Conservation (phyloP, 2,888 invertebrate species). For the Troides aeacus region DNA sequence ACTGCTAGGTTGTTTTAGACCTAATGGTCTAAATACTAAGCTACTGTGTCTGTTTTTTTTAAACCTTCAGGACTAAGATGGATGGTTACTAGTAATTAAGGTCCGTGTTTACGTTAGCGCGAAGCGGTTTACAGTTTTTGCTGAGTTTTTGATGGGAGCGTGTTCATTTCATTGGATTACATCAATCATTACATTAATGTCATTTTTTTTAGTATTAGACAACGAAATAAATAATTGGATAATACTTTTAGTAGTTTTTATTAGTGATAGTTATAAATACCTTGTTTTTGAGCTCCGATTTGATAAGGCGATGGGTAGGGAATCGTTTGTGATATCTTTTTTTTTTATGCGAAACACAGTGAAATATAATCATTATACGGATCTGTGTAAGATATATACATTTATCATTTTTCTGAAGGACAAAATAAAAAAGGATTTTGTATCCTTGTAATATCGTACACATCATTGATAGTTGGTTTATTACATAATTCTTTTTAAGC, state of each 20-base stretch:
- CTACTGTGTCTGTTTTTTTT: neutral
- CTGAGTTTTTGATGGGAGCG: conserved; percentile 2
- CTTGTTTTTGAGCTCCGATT: neutral
- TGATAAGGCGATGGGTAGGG: too few relatives aligned
- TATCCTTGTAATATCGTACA: too few relatives aligned
- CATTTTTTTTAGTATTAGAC: neutral
- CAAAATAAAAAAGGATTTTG: too few relatives aligned
- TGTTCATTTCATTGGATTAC: neutral
- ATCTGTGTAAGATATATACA: too few relatives aligned
- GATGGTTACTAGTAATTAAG: conserved; percentile 16
- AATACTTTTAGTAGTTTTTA: neutral
- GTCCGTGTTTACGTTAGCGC: neutral
- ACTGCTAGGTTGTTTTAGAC: neutral
- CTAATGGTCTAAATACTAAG: neutral
- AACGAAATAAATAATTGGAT: neutral
- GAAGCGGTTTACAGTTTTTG: conserved; percentile 2
- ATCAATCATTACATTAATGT: neutral
- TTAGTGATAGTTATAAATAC: neutral
- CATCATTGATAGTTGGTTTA: too few relatives aligned
- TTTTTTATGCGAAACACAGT: too few relatives aligned
- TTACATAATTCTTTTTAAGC: too few relatives aligned
- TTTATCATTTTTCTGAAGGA: too few relatives aligned
- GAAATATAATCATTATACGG: too few relatives aligned
- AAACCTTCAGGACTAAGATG: conserved; percentile 10
- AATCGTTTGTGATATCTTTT: too few relatives aligned